phyloP scores from a whole-genome alignment of 2,113 vertebrate species.

The Apteryx mantelli region DNA sequence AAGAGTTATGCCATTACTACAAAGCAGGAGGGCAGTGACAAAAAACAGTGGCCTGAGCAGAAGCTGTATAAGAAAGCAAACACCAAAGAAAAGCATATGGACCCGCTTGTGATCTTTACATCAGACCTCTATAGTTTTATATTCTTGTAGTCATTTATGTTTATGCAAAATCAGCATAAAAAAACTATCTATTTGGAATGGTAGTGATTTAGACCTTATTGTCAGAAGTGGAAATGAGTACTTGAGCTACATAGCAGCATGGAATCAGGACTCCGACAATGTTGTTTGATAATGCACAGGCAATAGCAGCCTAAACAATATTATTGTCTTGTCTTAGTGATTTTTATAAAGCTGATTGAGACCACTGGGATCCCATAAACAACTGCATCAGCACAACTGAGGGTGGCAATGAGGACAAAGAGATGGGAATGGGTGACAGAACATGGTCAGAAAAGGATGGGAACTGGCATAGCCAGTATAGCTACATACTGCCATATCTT shows the following conservation, averaged over 20 bases:
- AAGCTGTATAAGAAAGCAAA: neutral
- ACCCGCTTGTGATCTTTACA: neutral
- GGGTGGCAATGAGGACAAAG: neutral
- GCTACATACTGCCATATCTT: neutral
- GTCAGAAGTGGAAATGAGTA: neutral
- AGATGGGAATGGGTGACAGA: neutral
- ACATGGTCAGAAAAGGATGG: neutral
- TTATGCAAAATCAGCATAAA: neutral
- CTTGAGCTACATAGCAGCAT: neutral
- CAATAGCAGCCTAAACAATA: neutral
- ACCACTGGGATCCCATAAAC: neutral
- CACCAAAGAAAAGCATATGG: neutral
- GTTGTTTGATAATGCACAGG: neutral
- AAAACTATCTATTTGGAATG: neutral
- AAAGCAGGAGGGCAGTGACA: neutral
- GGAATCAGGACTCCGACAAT: neutral
- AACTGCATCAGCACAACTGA: constrained; percentile 19
- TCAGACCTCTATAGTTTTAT: neutral
- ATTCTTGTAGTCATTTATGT: neutral
- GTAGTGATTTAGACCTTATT: neutral
- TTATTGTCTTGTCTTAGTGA: neutral
- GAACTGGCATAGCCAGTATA: neutral
- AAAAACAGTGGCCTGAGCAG: neutral
- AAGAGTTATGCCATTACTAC: neutral
- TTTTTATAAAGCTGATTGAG: constrained; percentile 29